These are phyloP conservation scores for Mormoops blainvillei DNA, from an alignment of 2,113 vertebrate genomes.

Conservation along the genomic window DNA sequence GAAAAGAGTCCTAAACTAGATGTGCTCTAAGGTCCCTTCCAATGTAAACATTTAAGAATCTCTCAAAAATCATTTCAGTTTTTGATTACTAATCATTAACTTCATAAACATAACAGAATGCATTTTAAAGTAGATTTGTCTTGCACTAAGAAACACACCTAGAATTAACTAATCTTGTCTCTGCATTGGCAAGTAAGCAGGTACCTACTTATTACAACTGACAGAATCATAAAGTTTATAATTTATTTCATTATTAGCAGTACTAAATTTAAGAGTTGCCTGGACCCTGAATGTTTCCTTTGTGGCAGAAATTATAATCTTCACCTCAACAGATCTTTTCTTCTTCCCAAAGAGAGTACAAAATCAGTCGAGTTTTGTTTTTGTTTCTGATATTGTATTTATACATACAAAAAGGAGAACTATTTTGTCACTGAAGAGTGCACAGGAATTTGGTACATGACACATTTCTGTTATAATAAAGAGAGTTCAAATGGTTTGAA, in stretches of 20 bases:
- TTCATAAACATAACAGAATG: slow-evolving; percentile 13
- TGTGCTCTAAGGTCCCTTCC: not conserved
- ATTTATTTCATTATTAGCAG: slow-evolving; percentile 51
- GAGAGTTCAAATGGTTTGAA: slow-evolving; percentile 35
- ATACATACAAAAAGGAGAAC: slow-evolving; percentile 58
- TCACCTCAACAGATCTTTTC: slow-evolving; percentile 50
- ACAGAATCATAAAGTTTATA: slow-evolving; percentile 42
- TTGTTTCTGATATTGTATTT: slow-evolving; percentile 60
- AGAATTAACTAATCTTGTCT: slow-evolving; percentile 23
- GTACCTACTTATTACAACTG: slow-evolving; percentile 30
- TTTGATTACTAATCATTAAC: slow-evolving; percentile 29
- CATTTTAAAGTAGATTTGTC: slow-evolving; percentile 16
- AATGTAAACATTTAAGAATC: not conserved
- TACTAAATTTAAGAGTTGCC: slow-evolving; percentile 58
- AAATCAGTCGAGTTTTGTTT: slow-evolving; percentile 60
- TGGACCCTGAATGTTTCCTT: slow-evolving; percentile 48
- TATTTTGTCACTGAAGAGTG: slow-evolving; percentile 59
- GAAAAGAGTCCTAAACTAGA: not conserved
- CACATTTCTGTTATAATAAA: slow-evolving; percentile 51
- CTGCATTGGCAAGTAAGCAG: slow-evolving; percentile 26
- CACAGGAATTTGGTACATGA: slow-evolving; percentile 53
- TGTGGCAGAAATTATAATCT: slow-evolving; percentile 61
- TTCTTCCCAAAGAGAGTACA: slow-evolving; percentile 59
- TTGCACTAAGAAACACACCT: slow-evolving; percentile 33
- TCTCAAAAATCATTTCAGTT: not conserved